Evolutionary conservation across 1,140 invertebrate genomes (phyloP).

Genomic region (Lordiphosa mommai): DNA sequence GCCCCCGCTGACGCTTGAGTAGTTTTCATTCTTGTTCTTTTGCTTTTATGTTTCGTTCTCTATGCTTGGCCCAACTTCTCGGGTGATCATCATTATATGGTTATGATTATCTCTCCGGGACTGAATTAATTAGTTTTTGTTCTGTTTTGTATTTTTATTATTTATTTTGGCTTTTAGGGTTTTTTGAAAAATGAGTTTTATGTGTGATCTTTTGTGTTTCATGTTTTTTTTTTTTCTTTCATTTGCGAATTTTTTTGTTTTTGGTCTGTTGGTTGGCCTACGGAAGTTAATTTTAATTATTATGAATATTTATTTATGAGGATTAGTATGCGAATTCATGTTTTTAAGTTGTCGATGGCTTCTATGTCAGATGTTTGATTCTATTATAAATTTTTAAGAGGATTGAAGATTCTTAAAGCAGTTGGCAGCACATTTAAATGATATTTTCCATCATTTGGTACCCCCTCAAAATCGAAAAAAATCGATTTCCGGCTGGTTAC

Average conservation of each 20-base stretch:
- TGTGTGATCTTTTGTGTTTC: conserved; percentile 6
- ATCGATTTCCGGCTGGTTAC: no score
- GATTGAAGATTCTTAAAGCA: no score
- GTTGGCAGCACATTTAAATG: no score
- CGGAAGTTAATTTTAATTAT: conserved; percentile 23
- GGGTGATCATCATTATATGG: conserved; percentile 3
- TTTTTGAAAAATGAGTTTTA: background rate
- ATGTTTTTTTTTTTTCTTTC: background rate
- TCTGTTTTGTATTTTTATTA: conserved; percentile 5
- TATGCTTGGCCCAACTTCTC: background rate
- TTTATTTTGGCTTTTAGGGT: conserved; percentile 9
- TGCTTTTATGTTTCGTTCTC: background rate
- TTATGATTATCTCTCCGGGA: conserved; percentile 2
- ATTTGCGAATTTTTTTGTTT: no score
- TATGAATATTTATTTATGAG: background rate
- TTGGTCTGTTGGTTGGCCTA: background rate
- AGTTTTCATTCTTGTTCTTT: no score
- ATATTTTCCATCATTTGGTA: no score
- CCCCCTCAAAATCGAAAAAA: no score
- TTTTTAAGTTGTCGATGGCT: background rate
- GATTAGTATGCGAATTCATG: background rate
- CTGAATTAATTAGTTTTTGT: conserved; percentile 22
- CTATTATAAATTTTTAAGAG: no score
- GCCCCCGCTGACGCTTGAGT: background rate
- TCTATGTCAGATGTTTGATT: no score